Evolutionary conservation across 2,113 vertebrate species (phyloP).

Genomic region (Sceloporus tristichus): DNA sequence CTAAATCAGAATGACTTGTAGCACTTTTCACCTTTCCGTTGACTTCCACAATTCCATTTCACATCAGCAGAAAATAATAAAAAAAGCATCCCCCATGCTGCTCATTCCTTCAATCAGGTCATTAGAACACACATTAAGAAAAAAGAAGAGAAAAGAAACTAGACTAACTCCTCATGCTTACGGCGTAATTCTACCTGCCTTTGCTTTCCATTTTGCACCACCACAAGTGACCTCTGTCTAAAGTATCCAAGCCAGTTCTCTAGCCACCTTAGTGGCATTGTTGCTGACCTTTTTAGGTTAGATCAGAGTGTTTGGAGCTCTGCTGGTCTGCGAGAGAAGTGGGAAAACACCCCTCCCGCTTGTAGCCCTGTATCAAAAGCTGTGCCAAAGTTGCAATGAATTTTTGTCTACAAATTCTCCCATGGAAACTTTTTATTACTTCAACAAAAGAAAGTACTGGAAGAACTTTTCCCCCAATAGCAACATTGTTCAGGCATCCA

Average conservation of each 20-base stretch:
- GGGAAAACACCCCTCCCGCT: conserved; percentile 17
- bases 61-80: conserved; percentile 72
- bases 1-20: conserved; percentile 55
- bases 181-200: conserved; percentile 61
- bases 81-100: conserved; percentile 70
- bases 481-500: not conserved
- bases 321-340: not conserved
- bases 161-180: conserved; percentile 66
- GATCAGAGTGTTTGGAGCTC: conserved; percentile 9
- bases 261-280: conserved; percentile 62
- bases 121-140: conserved; percentile 65
- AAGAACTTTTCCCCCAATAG: conserved; percentile 32
- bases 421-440: conserved; percentile 57
- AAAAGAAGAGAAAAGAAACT: not conserved
- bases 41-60: conserved; percentile 59
- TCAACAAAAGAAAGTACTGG: conserved; percentile 23
- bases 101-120: conserved; percentile 71
- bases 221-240: conserved; percentile 65
- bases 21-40: conserved; percentile 69
- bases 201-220: conserved; percentile 47
- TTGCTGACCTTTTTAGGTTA: conserved; percentile 67
- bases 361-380: conserved; percentile 64
- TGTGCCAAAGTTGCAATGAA: conserved; percentile 58
- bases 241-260: conserved; percentile 67
- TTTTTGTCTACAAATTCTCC: conserved; percentile 59